These are phyloP conservation scores for Luehdorfia chinensis DNA, from an alignment of 1,140 invertebrate genomes.

Conservation along the genomic window DNA sequence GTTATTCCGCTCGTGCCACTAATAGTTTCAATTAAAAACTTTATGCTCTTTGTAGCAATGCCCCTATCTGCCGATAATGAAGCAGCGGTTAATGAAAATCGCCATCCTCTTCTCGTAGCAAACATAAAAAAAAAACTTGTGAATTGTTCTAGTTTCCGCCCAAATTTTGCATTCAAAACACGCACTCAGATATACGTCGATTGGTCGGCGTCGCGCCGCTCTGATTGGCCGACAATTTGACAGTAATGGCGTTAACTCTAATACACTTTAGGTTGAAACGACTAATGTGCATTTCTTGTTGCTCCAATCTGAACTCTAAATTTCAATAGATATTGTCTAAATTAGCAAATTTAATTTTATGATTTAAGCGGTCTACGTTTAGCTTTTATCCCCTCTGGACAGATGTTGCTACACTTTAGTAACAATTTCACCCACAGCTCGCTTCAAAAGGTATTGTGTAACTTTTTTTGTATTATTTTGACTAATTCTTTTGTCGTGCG, in stretches of 20 bases:
- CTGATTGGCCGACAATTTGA: slow-evolving; percentile 72
- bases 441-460: slow-evolving; percentile 64
- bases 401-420: slow-evolving; percentile 74
- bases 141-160: slow-evolving; percentile 61
- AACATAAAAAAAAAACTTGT: slow-evolving; percentile 44
- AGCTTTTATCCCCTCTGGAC: slow-evolving; percentile 47
- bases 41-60: slow-evolving; percentile 4
- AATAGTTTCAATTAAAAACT: slow-evolving; percentile 11
- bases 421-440: slow-evolving; percentile 71
- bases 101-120: neutral
- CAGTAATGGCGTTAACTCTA: slow-evolving; percentile 73
- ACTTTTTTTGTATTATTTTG: slow-evolving; percentile 71
- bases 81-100: too few species aligned
- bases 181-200: slow-evolving; percentile 38
- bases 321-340: too few species aligned
- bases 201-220: slow-evolving; percentile 50
- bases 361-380: slow-evolving; percentile 14
- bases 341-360: neutral
- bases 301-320: slow-evolving; percentile 20
- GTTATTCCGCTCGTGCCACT: slow-evolving; percentile 6
- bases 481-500: slow-evolving; percentile 72
- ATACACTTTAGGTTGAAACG: slow-evolving; percentile 17
- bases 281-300: neutral
- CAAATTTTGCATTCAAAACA: slow-evolving; percentile 67
- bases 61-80: slow-evolving; percentile 11